phyloP scores from a whole-genome alignment of 1,140 invertebrate species.

The Trachelipus rathkii region DNA sequence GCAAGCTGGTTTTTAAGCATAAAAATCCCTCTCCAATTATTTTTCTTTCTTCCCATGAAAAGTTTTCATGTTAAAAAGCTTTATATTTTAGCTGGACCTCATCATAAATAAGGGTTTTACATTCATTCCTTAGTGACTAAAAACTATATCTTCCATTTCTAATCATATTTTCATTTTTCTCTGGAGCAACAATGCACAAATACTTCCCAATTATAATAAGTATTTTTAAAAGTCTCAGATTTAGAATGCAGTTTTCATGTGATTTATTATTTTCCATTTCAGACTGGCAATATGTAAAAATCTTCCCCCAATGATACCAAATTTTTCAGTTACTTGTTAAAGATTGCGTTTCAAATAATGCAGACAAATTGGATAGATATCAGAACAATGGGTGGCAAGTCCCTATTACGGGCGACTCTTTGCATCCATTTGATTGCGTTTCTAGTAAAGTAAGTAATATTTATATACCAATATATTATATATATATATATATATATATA shows the following conservation, averaged over 20 bases:
- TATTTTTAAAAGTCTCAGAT: background rate
- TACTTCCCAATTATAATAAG: background rate
- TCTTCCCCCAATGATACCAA: conserved; percentile 45
- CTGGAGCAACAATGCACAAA: background rate
- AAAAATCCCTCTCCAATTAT: too few relatives aligned
- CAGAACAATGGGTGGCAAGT: conserved; percentile 83
- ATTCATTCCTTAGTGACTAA: too few relatives aligned
- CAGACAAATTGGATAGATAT: conserved; percentile 63
- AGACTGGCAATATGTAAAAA: conserved; percentile 42
- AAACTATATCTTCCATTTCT: too few relatives aligned
- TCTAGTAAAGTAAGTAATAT: conserved; percentile 66
- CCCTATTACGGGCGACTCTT: conserved; percentile 81
- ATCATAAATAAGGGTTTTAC: too few relatives aligned
- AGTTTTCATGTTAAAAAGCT: too few relatives aligned
- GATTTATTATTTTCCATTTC: conserved; percentile 7
- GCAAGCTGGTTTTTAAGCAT: too few relatives aligned
- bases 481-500: conserved; percentile 29
- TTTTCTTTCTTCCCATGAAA: too few relatives aligned
- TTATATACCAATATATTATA: too few relatives aligned
- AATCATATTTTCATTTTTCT: background rate
- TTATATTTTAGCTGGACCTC: too few relatives aligned
- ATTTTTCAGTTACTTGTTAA: conserved; percentile 48
- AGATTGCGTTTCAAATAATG: conserved; percentile 44
- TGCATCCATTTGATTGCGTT: conserved; percentile 81
- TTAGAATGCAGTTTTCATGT: background rate